Conservation (phyloP, 2,888 invertebrate genomes). For the Amphipyra tragopoginis region DNA sequence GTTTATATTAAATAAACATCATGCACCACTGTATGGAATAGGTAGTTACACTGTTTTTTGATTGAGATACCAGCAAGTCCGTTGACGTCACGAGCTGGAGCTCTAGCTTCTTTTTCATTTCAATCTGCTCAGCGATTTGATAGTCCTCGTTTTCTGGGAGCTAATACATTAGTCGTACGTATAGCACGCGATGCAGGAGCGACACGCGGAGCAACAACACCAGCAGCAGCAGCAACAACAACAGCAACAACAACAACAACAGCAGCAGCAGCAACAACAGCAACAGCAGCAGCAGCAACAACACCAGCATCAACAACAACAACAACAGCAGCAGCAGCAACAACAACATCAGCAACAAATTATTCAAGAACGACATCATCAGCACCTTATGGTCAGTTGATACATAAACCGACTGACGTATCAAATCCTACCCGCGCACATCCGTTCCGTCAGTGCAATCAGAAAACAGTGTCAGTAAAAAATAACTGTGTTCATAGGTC, state of each 20-base stretch:
- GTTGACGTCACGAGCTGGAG: neutral
- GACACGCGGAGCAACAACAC: constrained; percentile 60
- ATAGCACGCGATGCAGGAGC: constrained; percentile 62
- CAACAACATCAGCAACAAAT: constrained; percentile 68
- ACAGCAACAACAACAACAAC: constrained; percentile 23
- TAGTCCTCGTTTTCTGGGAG: constrained; percentile 4
- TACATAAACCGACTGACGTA: constrained; percentile 14
- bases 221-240: constrained; percentile 55
- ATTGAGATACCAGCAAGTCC: neutral
- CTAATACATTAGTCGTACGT: constrained; percentile 47
- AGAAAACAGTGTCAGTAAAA: too few relatives aligned
- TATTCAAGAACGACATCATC: constrained; percentile 72
- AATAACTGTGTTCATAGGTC: too few relatives aligned
- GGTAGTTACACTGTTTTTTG: constrained; percentile 13
- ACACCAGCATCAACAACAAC: constrained; percentile 11
- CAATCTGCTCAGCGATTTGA: constrained; percentile 22
- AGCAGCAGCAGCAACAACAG: constrained; percentile 54
- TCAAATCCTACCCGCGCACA: too few relatives aligned
- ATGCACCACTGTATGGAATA: constrained; percentile 2
- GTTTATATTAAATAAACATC: neutral
- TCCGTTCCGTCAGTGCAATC: too few relatives aligned
- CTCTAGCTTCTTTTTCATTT: neutral
- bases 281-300: constrained; percentile 42
- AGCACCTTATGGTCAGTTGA: constrained; percentile 66
- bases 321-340: constrained; percentile 49